Conservation (phyloP, 2,888 invertebrate species). For the Leucophenga maculata region DNA sequence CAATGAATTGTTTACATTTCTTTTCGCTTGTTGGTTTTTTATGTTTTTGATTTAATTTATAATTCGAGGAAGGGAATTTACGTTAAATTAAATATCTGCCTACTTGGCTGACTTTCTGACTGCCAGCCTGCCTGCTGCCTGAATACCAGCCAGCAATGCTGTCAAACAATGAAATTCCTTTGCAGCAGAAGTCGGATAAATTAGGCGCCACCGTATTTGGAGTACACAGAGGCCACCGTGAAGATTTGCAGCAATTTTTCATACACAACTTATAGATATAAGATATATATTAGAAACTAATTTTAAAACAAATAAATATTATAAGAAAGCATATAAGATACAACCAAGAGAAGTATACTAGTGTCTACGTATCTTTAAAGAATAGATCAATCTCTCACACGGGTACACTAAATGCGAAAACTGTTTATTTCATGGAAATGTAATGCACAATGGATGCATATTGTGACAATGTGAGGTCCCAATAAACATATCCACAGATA, state of each 20-base stretch:
- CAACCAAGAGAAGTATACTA: no score
- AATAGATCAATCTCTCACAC: no score
- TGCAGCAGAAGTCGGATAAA: background rate
- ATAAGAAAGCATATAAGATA: no score
- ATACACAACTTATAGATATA: background rate
- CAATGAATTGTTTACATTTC: slow-evolving; percentile 68
- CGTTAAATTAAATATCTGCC: slow-evolving; percentile 11
- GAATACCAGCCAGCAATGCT: background rate
- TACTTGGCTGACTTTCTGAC: background rate
- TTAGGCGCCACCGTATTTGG: slow-evolving; percentile 16
- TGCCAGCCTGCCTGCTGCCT: background rate
- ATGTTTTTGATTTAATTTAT: slow-evolving; percentile 57
- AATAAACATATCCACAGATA: no score
- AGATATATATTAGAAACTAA: background rate
- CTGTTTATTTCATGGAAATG: no score
- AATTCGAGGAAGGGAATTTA: slow-evolving; percentile 49
- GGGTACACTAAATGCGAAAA: no score
- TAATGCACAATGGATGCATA: no score
- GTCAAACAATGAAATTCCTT: slow-evolving; percentile 23
- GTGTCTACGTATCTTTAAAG: no score
- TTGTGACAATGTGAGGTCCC: no score
- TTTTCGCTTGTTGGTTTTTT: slow-evolving; percentile 61
- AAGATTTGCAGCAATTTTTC: background rate
- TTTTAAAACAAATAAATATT: background rate
- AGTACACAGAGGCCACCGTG: background rate